Percentiles rank a stretch among this genome's conserved stretches.
Evolutionary conservation across 1,140 invertebrate genomes (phyloP).

Genomic region (Sinonovacula constricta): DNA sequence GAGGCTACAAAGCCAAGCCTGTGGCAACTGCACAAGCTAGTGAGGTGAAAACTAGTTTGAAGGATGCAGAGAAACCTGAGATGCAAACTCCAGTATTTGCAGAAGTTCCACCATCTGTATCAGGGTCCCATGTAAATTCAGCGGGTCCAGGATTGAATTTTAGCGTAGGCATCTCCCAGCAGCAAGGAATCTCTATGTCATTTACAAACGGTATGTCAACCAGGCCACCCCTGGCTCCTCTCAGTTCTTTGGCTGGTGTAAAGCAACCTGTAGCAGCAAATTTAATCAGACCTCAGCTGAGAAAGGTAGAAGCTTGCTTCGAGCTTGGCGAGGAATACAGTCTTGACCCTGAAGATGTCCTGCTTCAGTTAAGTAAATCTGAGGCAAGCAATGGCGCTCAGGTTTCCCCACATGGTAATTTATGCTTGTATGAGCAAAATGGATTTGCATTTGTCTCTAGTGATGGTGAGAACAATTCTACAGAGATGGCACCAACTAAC

Average conservation of each 20-base stretch:
- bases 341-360: constrained; percentile 37
- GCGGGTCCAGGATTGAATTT: too few species aligned
- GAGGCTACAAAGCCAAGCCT: background rate
- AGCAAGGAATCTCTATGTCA: too few species aligned
- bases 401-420: constrained; percentile 1
- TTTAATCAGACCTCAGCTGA: background rate
- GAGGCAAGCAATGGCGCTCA: background rate
- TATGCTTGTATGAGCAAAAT: constrained; percentile 40
- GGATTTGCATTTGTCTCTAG: constrained; percentile 52
- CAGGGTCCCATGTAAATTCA: too few species aligned
- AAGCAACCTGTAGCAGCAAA: too few species aligned
- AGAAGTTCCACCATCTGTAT: constrained; percentile 9
- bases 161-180: too few species aligned
- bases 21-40: background rate
- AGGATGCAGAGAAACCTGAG: background rate
- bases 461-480: too few species aligned
- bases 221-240: constrained; percentile 12
- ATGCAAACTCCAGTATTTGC: constrained; percentile 26
- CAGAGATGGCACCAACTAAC: too few species aligned
- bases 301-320: constrained; percentile 12
- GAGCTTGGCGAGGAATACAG: constrained; percentile 23
- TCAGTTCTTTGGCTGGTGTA: too few species aligned
- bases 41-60: background rate
- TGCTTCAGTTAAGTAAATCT: constrained; percentile 6
- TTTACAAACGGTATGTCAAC: too few species aligned